These are phyloP conservation scores for Aptenodytes patagonicus DNA, from an alignment of 2,113 vertebrate species.

Conservation along the genomic window DNA sequence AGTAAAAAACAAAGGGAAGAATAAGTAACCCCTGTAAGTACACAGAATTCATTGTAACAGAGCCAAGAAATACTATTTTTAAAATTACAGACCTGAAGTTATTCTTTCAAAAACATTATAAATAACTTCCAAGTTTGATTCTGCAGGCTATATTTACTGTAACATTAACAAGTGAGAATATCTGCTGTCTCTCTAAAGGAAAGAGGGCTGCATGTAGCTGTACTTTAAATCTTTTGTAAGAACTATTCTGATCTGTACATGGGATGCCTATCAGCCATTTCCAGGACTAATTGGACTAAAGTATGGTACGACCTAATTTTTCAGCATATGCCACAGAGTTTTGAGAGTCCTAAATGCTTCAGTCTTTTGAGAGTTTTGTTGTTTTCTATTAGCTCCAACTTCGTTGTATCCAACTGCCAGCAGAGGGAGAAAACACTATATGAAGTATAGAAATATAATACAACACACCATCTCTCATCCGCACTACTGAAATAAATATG, in stretches of 20 bases:
- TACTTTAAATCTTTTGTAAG: not conserved
- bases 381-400: slow-evolving; percentile 8
- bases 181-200: not conserved
- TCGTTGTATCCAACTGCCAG: slow-evolving; percentile 55
- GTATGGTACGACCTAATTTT: slow-evolving; percentile 21
- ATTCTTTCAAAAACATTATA: not conserved
- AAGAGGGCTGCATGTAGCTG: not conserved
- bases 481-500: slow-evolving; percentile 49
- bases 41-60: not conserved
- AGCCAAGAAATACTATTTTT: not conserved
- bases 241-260: not conserved
- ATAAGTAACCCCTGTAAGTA: not conserved
- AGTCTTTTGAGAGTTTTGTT: slow-evolving; percentile 11
- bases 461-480: not conserved
- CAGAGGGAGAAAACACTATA: slow-evolving; percentile 73
- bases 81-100: not conserved
- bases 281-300: slow-evolving; percentile 30
- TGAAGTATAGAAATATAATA: slow-evolving; percentile 26
- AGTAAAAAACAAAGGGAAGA: not conserved
- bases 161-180: not conserved
- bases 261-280: not conserved
- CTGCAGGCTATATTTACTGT: not conserved
- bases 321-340: not conserved
- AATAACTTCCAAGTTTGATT: not conserved
- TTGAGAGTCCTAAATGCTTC: not conserved